Conservation (phyloP, 2,113 vertebrate genomes). For the Bungarus multicinctus region DNA sequence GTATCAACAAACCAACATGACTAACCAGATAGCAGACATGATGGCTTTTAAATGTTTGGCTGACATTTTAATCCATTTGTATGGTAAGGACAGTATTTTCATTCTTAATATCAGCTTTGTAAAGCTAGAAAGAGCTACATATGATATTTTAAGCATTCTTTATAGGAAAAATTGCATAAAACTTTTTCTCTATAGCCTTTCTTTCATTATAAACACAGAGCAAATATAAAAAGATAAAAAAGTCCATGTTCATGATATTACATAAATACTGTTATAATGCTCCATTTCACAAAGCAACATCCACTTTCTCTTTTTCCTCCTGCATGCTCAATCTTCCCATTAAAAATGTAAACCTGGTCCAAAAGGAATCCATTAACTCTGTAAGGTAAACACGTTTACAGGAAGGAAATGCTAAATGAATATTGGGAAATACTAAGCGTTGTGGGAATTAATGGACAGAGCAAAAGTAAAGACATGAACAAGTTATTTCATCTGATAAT, state of each 20-base stretch:
- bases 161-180: background rate
- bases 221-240: background rate
- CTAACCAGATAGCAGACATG: background rate
- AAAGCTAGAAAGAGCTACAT: constrained; percentile 12
- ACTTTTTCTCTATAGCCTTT: constrained; percentile 27
- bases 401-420: constrained; percentile 68
- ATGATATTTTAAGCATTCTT: background rate
- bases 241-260: background rate
- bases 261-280: constrained; percentile 31
- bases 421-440: constrained; percentile 69
- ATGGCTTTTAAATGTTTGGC: constrained; percentile 8
- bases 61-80: constrained; percentile 14
- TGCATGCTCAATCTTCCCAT: background rate
- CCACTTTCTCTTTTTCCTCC: constrained; percentile 10
- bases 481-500: constrained; percentile 76
- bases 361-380: constrained; percentile 67
- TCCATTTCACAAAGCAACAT: constrained; percentile 42
- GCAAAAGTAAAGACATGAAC: constrained; percentile 66
- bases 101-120: background rate
- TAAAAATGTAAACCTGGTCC: constrained; percentile 62
- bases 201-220: constrained; percentile 19
- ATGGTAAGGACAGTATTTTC: background rate
- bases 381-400: constrained; percentile 57
- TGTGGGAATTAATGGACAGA: constrained; percentile 76
- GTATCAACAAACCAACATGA: background rate